Evolutionary conservation across 2,888 invertebrate genomes (phyloP), one percentile per base, ranked within the genome.

Genomic region (Plagiodera versicolora): DNA sequence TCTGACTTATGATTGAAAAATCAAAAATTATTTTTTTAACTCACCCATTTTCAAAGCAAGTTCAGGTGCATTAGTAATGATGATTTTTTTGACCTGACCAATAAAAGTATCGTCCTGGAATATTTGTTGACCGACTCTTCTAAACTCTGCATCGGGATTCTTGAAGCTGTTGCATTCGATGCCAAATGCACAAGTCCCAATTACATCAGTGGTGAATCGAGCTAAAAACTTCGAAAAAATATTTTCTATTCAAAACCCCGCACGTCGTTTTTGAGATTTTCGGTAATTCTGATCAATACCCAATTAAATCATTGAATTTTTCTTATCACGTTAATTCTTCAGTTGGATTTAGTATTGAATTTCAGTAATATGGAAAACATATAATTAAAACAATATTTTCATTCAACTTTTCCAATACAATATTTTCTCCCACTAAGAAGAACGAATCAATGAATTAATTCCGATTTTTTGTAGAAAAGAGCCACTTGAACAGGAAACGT

Each of bases 121-220:
- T 2, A 51, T 30, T 39, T 51, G 35, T 51, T 19, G n/a, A 1
- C 51, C 51, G 0, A 30, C n/a, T 19, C 10, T 39, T 18, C 51
- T 52, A 20, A 52, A 52, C 10, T 39, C 51, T 52, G 51, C 51
- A n/a, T 52, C 14, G 1, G 51, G 39, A 52, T 52, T 20, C 0
- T 19, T 39, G 19, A 52, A 52, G 20, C 51, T 52, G 19, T 52
- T 52, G 39, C 51, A 52, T 14, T 52, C 39, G 0, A 52, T 52
- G 9, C 51, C 51, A 4, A 52, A 19, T 20, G 51, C 51, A 9
- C 39, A 39, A 18, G 18, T 19, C 2, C 51, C 51, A 35, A 52
- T 52, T 0, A 52, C 51, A 10, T 52, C 51, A 2, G 51, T 52
- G n/a, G 51, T 52, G 39, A 52, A 52, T 14, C 39, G 18, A 11